Percentiles rank a stretch among this genome's conserved stretches.
These are phyloP conservation scores for Empidonax alnorum DNA, from an alignment of 2,113 vertebrate species.

Conservation along the genomic window DNA sequence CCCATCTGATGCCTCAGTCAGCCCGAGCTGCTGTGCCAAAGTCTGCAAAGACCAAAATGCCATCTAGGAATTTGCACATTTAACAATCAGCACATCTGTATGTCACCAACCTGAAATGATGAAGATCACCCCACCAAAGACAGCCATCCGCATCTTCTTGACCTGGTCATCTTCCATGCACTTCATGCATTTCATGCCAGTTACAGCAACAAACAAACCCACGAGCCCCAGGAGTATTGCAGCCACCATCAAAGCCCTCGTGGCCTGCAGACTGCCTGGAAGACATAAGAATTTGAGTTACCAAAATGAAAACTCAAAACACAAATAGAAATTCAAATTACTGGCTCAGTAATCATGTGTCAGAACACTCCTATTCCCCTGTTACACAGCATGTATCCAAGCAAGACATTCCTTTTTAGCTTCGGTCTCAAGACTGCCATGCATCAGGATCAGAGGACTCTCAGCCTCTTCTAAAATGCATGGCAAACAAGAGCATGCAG, in stretches of 20 bases:
- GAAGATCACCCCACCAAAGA: conserved; percentile 83
- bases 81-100: neutral
- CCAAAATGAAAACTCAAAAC: neutral
- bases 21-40: neutral
- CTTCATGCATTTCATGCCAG: conserved; percentile 92
- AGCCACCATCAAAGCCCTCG: conserved; percentile 85
- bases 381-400: neutral
- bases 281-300: neutral
- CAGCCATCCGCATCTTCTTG: conserved; percentile 80
- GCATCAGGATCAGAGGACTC: neutral
- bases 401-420: neutral
- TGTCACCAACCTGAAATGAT: conserved; percentile 80
- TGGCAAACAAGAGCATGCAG: neutral
- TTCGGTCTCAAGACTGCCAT: neutral
- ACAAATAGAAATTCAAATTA: neutral
- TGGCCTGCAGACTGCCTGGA: conserved; percentile 83
- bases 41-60: neutral
- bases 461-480: conserved; percentile 3
- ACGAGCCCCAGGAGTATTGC: conserved; percentile 83
- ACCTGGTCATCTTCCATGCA: conserved; percentile 82
- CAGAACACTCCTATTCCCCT: neutral
- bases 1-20: neutral
- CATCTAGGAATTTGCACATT: neutral
- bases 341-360: neutral
- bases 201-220: conserved; percentile 76